These are phyloP conservation scores for Eulithis prunata DNA, from an alignment of 2,888 invertebrate genomes.

Conservation along the genomic window DNA sequence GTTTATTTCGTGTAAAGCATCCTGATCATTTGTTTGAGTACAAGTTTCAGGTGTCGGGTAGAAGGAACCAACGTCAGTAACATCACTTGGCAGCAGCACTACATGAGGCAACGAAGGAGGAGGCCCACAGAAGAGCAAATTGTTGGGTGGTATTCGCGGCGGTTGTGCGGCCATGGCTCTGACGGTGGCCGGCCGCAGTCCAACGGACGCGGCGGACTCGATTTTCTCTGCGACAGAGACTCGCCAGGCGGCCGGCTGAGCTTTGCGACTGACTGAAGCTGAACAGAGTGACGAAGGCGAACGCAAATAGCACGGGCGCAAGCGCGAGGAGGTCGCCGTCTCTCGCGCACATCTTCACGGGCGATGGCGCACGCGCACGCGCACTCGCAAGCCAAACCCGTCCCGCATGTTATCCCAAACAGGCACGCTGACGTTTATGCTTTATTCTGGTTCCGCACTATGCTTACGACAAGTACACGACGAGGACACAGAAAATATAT, in stretches of 20 bases:
- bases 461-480: constrained; percentile 63
- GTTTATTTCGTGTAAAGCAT: constrained; percentile 76
- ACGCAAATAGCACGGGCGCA: constrained; percentile 83
- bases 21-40: constrained; percentile 65
- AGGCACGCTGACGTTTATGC: constrained; percentile 75
- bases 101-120: constrained; percentile 79
- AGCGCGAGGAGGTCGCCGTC: constrained; percentile 83
- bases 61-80: constrained; percentile 49
- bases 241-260: constrained; percentile 80
- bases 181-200: constrained; percentile 69
- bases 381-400: constrained; percentile 80
- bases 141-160: constrained; percentile 78
- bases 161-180: constrained; percentile 80
- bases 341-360: constrained; percentile 83
- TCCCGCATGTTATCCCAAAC: constrained; percentile 74
- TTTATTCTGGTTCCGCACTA: constrained; percentile 78
- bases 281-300: constrained; percentile 82
- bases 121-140: constrained; percentile 79
- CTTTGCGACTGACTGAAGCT: constrained; percentile 83
- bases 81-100: constrained; percentile 78
- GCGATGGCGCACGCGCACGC: constrained; percentile 82
- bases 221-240: constrained; percentile 70
- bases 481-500: constrained; percentile 48
- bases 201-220: constrained; percentile 70
- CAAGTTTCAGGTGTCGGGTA: constrained; percentile 52